Base-by-base conservation (phyloP, 1,140 invertebrate genomes). In the Ladona fulva region DNA sequence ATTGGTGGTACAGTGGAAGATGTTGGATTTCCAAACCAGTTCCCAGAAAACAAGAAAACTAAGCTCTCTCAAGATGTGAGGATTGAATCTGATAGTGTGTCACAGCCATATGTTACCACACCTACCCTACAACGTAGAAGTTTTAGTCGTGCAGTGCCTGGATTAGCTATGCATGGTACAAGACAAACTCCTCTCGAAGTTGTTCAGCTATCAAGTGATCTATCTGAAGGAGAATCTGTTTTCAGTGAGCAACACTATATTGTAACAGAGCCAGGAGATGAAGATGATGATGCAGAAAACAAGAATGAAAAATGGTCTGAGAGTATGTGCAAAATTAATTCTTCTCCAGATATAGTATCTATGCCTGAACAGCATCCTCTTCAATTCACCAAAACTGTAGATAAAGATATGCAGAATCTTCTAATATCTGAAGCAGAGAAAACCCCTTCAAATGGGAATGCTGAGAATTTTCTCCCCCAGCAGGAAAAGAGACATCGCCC, bases 261-360 rank as follows among this genome's bases (percentile, higher is more conserved):
- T 59, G 79, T 80, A 12, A 80, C 79, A 10, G 79, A 80, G 66
- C 79, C 79, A 8, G n/a, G 25, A 5, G 79, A 80, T 16, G 44
- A 66, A 8, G n/a, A 22, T 16, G 79, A 80, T 25, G 44, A 66
- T 42, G n/a, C 11, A 22, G 42, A 59, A 3, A 19, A 24, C n/a
- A 66, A 19, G n/a, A 66, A 66, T 66, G 52, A 66, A 16, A 66
- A 66, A 66, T 66, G 25, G 37, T 66, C 37, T 75, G 25, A 74
- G 7, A 24, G 22, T 10, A 77, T 77, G 22, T 75, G 42, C 24
- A 76, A 74, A 5, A 66, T 79, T 7, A 77, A 78, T 59, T 79
- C 78, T 74, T 79, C 78, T 66, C 78, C 78, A 25, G 78, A 79
- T 73, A 74, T 79, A 73, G 59, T 79, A 10, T 22, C 75, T 52